Base-by-base conservation (phyloP, 2,888 invertebrate species). In the Mamestra brassicae region DNA sequence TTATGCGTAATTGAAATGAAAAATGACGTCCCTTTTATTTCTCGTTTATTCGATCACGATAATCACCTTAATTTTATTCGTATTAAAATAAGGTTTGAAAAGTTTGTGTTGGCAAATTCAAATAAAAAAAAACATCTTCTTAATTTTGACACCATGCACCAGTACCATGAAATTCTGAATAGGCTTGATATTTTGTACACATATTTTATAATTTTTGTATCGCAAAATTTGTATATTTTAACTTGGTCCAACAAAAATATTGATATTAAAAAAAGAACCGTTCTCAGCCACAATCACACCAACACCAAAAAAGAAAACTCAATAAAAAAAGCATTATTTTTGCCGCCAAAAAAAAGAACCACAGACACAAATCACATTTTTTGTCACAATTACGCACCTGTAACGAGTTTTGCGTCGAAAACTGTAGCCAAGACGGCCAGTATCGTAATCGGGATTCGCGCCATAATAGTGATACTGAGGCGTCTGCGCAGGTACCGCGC, bases 391-490 rank as follows among this genome's bases (percentile, higher is more conserved):
- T 85, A 89, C 89, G 85, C 88, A 93, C 92, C 92, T 93, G 91
- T 81, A 71, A 74, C 79, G 17, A 84, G 77, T 69, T 85, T 82
- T 61, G 80, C 83, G 74, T 83, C 82, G 57, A 84, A 73, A 61
- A 85, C 74, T 55, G 79, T 81, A 74, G 85, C 76, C 38, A 79
- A 71, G 71, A 84, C 85, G 70, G 86, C 89, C 82, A 91, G 83
- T 84, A 91, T 67, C 82, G 87, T 79, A 65, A 88, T 78, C 74
- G 74, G 83, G 80, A 87, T 79, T 74, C 90, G 90, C 88, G 90
- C 87, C 92, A 93, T 93, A 78, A 88, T 90, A 87, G 90, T 76
- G 71, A 75, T 80, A 90, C 91, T 90, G 90, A 78, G 73, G 76
- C 84, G 86, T 83, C 84, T 86, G 88, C 90, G 87, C 90, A 73